These are phyloP conservation scores for Chymomyza procnemis DNA, from an alignment of 2,888 invertebrate genomes.

Conservation along the genomic window DNA sequence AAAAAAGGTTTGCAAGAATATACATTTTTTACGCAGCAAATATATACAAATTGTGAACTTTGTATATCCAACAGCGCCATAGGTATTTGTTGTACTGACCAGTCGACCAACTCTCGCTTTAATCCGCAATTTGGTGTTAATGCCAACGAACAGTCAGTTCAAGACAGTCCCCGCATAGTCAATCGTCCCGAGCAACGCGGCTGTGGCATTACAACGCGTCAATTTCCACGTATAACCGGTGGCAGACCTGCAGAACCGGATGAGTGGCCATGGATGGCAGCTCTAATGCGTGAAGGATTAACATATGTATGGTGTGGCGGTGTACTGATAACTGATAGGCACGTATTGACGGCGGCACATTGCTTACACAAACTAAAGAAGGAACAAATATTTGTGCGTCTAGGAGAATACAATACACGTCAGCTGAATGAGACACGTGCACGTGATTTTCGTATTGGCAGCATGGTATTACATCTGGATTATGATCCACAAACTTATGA, in stretches of 20 bases:
- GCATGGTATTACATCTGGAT: slow-evolving; percentile 84
- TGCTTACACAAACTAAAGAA: slow-evolving; percentile 80
- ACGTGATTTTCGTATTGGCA: slow-evolving; percentile 84
- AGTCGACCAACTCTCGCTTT: slow-evolving; percentile 57
- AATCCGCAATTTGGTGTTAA: slow-evolving; percentile 65
- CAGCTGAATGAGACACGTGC: slow-evolving; percentile 84
- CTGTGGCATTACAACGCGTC: slow-evolving; percentile 77
- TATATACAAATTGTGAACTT: background rate
- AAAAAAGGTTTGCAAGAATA: slow-evolving; percentile 80
- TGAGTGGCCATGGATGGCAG: slow-evolving; percentile 93
- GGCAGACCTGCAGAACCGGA: slow-evolving; percentile 83
- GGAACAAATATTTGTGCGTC: slow-evolving; percentile 83
- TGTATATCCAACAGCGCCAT: slow-evolving; percentile 77
- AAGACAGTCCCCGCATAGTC: slow-evolving; percentile 51
- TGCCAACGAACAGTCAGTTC: slow-evolving; percentile 27
- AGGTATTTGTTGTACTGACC: slow-evolving; percentile 87
- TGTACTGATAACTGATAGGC: slow-evolving; percentile 84
- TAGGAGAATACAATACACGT: slow-evolving; percentile 90
- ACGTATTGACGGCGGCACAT: slow-evolving; percentile 82
- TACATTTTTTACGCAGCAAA: slow-evolving; percentile 62
- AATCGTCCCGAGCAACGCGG: slow-evolving; percentile 76
- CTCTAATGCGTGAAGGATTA: slow-evolving; percentile 82
- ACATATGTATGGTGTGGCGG: slow-evolving; percentile 87
- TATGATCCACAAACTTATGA: slow-evolving; percentile 85
- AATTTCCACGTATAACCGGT: slow-evolving; percentile 81